Evolutionary conservation across 2,888 invertebrate genomes (phyloP), one percentile per base, ranked within the genome.

Genomic region (Amblyteles armatorius): DNA sequence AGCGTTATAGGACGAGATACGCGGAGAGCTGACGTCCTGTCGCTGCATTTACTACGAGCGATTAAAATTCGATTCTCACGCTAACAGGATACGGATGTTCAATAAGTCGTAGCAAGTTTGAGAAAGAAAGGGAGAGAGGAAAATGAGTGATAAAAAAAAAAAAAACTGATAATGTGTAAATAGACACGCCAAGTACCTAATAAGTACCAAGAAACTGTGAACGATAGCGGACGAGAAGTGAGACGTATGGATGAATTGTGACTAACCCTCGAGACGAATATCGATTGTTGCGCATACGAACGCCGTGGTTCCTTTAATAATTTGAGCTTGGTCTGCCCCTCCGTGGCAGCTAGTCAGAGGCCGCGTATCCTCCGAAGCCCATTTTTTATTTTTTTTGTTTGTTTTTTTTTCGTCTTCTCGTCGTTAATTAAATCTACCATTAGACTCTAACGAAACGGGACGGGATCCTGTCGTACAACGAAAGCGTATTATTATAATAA

Each of bases 341-440:
- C 84, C 74, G 87, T 84, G 88, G 89, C 88, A 90, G 89, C 90
- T 91, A 90, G 89, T 91, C 89, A 88, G 83, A 88, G 80, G 87
- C 84, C 83, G 85, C 69, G 68, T 80, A 60, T 78, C 52, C 63
- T 68, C 57, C 29, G 13, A 44, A 65, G n/a, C 29, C 60, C 67
- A 50, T 29, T 50, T 33, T 22, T 33, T 67, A 33, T 57, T 44
- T 44, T 26, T 13, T 13, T 36, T 4, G 13, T 26, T 52, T 5
- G 52, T 40, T 40, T 67, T 55, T 9, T 65, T 74, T 40, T 48
- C n/a, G 55, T 55, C 71, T 40, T 22, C 19, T n/a, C 48, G 52
- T 76, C 48, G 60, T 33, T 63, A 33, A 63, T 29, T 63, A 63
- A 63, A 7, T n/a, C n/a, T 29, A 63, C 63, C 26, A 33, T 33